Evolutionary conservation across 2,888 invertebrate genomes (phyloP), one percentile per base, ranked within the genome.

Genomic region (Tipula vernalis): DNA sequence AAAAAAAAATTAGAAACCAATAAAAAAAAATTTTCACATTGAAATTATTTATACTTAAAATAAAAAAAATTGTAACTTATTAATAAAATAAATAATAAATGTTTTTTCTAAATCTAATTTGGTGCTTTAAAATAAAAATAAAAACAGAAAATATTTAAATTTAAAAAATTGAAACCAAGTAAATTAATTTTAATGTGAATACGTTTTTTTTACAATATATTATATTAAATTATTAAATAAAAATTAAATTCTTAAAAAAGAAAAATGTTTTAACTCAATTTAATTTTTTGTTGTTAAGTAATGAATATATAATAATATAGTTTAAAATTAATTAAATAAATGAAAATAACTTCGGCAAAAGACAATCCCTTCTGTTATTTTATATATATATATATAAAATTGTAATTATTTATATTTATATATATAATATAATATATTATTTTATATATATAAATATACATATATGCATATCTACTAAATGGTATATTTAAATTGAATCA

Each of bases 71-170:
- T 28, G 71, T 71, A 8, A 5, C 15, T 57, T 18, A 57, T 6
- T 51, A 13, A 71, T 71, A 28, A 28, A 12, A 10, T 28, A 71
- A 71, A 28, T 71, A 71, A 71, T 71, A 71, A 71, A 85, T 85
- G 36, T 85, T 15, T 85, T 85, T 41, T 85, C 84, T 85, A 41
- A 85, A 85, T 85, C 41, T 85, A 41, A 39, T 85, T 71, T 71
- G 71, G 71, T 71, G 71, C 71, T 71, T 71, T 71, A 71, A 71
- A 71, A 10, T 71, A 10, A 57, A 51, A 51, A 51, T n/a, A 28
- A 71, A 71, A 28, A 71, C 28, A 71, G 18, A 15, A 71, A 71
- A 28, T 71, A 28, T 28, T 51, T 18, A 71, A 71, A 71, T 15
- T 51, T 51, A 51, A 51, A 51, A 5, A 18, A 57, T 47, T 51